Conservation (phyloP, 2,797 vertebrate species). For the Hippoglossus hippoglossus region DNA sequence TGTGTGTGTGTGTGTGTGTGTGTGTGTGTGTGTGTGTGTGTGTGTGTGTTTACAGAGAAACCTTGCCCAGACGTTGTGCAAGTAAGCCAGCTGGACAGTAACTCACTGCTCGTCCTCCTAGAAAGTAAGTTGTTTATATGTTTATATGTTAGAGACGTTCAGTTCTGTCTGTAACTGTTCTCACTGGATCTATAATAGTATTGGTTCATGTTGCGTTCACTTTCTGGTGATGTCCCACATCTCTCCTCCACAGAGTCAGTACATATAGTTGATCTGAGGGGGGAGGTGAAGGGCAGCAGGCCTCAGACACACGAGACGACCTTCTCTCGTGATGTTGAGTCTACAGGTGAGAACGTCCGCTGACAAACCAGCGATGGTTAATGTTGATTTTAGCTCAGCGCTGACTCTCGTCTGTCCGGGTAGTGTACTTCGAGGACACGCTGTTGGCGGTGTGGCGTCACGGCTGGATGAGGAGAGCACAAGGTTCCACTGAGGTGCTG, state of each 20-base stretch:
- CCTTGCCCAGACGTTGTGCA: constrained; percentile 83
- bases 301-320: constrained; percentile 69
- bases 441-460: constrained; percentile 90
- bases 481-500: constrained; percentile 78
- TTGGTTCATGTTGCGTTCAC: neutral
- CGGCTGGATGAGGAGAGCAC: constrained; percentile 88
- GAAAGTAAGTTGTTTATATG: constrained; percentile 82
- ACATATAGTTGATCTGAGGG: constrained; percentile 85
- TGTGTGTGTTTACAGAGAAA: constrained; percentile 77
- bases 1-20: constrained; percentile 27
- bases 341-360: constrained; percentile 84
- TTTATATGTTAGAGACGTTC: too few relatives aligned
- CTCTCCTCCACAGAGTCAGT: constrained; percentile 77
- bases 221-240: neutral
- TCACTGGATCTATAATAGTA: too few relatives aligned
- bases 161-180: too few relatives aligned
- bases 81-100: constrained; percentile 86
- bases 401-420: neutral
- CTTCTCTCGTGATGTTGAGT: constrained; percentile 85
- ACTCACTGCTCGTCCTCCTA: constrained; percentile 87
- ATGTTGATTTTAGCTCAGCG: neutral
- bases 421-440: constrained; percentile 83
- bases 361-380: neutral
- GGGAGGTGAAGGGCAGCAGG: constrained; percentile 73
- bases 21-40: constrained; percentile 20